These are phyloP conservation scores for Cataglyphis altisquamis DNA, from an alignment of 2,888 invertebrate genomes.

Conservation along the genomic window DNA sequence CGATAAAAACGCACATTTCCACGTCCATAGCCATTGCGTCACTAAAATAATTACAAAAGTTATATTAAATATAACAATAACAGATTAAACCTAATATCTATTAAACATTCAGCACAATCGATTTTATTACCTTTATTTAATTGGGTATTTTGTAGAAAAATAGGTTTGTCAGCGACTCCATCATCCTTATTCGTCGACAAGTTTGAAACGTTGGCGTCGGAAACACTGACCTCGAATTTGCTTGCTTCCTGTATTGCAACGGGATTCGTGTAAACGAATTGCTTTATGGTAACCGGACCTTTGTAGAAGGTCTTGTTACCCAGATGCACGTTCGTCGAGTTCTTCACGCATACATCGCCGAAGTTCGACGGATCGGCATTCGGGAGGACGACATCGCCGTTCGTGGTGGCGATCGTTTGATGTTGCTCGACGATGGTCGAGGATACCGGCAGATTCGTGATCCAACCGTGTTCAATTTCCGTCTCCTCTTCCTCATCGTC, in stretches of 20 bases:
- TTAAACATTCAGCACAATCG: neutral
- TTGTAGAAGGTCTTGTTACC: constrained; percentile 93
- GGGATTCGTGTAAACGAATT: constrained; percentile 88
- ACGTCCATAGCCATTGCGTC: constrained; percentile 77
- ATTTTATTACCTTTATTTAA: constrained; percentile 60
- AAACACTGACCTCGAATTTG: constrained; percentile 33
- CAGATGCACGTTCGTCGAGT: constrained; percentile 91
- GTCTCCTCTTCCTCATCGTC: constrained; percentile 63
- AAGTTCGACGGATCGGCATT: constrained; percentile 85
- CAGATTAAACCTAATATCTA: neutral
- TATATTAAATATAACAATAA: neutral
- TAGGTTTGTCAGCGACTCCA: constrained; percentile 15
- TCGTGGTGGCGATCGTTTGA: constrained; percentile 67
- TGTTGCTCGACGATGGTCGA: constrained; percentile 63
- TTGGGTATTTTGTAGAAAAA: constrained; percentile 51
- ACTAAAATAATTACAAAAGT: constrained; percentile 71
- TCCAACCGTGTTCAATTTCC: constrained; percentile 69
- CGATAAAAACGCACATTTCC: constrained; percentile 76
- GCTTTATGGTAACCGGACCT: constrained; percentile 93
- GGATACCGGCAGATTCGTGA: constrained; percentile 63
- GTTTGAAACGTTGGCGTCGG: constrained; percentile 50
- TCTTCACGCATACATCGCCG: constrained; percentile 89
- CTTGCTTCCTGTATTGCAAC: constrained; percentile 54
- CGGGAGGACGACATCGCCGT: constrained; percentile 75
- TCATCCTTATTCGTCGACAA: constrained; percentile 51